Percentiles rank a stretch among this genome's conserved stretches.
Conservation (phyloP, 1,140 invertebrate species). For the Neodiprion fabricii region DNA sequence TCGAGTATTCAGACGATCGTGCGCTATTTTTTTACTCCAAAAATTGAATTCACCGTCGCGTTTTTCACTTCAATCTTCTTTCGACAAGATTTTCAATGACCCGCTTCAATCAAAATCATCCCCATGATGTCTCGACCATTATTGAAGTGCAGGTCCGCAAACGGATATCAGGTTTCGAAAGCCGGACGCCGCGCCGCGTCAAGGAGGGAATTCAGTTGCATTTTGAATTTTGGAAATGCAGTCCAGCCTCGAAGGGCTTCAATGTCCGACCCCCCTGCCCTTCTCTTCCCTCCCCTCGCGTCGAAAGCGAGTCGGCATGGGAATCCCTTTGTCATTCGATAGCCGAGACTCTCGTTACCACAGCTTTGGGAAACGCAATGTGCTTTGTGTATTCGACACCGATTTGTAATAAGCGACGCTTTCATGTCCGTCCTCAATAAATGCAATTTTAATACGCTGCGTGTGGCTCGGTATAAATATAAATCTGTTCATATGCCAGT, state of each 20-base stretch:
- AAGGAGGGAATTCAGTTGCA: conserved; percentile 45
- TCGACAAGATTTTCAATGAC: too few relatives aligned
- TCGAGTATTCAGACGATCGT: too few relatives aligned
- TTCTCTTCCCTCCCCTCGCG: conserved; percentile 22
- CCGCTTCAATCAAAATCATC: too few relatives aligned
- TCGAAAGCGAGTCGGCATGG: conserved; percentile 22
- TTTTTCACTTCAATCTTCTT: too few relatives aligned
- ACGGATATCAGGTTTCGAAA: too few relatives aligned
- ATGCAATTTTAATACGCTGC: neutral
- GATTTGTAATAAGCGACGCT: conserved; percentile 19
- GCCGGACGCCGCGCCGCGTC: neutral
- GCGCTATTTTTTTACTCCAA: too few relatives aligned
- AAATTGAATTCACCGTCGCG: too few relatives aligned
- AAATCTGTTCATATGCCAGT: neutral
- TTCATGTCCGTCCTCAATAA: neutral
- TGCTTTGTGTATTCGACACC: conserved; percentile 29
- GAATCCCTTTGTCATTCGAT: conserved; percentile 54
- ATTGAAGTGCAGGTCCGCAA: too few relatives aligned
- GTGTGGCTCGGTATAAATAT: neutral
- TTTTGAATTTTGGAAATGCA: conserved; percentile 55
- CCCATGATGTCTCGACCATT: too few relatives aligned
- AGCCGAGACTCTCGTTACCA: conserved; percentile 51
- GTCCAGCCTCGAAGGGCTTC: too few relatives aligned
- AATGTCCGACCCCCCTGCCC: conserved; percentile 18
- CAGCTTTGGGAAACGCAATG: conserved; percentile 50